Percentiles rank a stretch among this genome's conserved stretches.
These are phyloP conservation scores for Ectropis crepuscularia DNA, from an alignment of 2,888 invertebrate genomes.

Conservation along the genomic window DNA sequence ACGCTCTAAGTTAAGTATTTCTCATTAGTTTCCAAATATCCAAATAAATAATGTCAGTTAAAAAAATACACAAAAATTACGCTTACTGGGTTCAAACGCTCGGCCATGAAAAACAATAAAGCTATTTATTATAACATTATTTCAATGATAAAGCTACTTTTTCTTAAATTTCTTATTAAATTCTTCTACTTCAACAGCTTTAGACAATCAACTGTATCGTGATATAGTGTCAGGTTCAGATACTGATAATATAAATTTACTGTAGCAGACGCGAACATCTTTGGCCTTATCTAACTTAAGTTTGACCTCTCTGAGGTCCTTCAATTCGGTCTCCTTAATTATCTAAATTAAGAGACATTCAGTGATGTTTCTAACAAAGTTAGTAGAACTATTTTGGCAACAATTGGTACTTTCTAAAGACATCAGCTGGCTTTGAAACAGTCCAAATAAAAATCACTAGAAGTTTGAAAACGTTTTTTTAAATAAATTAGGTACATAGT, in stretches of 20 bases:
- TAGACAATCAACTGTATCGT: neutral
- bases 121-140: no score
- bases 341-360: constrained; percentile 48
- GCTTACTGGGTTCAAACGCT: no score
- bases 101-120: no score
- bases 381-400: constrained; percentile 5
- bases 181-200: no score
- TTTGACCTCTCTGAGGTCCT: constrained; percentile 45
- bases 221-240: neutral
- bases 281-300: constrained; percentile 45
- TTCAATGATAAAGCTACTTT: no score
- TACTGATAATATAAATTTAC: constrained; percentile 10
- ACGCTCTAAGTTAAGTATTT: no score
- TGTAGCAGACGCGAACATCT: neutral
- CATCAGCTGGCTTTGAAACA: neutral
- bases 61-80: no score
- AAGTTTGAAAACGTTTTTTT: no score
- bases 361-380: constrained; percentile 13
- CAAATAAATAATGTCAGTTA: no score
- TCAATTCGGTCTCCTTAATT: constrained; percentile 50
- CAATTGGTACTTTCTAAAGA: constrained; percentile 7
- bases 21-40: no score
- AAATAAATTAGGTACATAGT: no score
- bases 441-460: neutral
- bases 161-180: neutral